Conservation (phyloP, 2,797 vertebrate genomes). For the Tamandua tetradactyla region DNA sequence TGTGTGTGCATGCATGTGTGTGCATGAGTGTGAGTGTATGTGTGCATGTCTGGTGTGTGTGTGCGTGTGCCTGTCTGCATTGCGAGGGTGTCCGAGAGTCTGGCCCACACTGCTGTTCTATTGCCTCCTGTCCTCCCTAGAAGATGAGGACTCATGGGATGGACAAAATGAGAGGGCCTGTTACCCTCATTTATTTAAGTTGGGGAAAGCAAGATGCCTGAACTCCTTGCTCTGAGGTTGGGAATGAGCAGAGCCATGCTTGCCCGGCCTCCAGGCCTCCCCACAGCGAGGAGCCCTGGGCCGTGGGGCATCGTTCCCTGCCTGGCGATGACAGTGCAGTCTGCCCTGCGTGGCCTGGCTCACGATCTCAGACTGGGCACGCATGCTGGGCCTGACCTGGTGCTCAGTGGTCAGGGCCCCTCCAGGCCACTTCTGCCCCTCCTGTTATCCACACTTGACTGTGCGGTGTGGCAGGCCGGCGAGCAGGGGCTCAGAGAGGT, state of each 20-base stretch:
- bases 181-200: constrained; percentile 68
- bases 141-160: constrained; percentile 52
- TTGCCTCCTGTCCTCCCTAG: constrained; percentile 63
- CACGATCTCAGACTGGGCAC: not conserved
- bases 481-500: constrained; percentile 1
- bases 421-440: not conserved
- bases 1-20: constrained; percentile 27
- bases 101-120: constrained; percentile 55
- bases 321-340: not conserved
- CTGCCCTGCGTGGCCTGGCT: constrained; percentile 22
- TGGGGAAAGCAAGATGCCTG: not conserved
- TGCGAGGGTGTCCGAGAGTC: not conserved
- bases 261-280: not conserved
- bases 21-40: not conserved
- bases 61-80: constrained; percentile 17
- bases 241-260: constrained; percentile 33
- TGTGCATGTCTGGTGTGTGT: not conserved
- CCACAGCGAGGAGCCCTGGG: not conserved
- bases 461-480: not conserved
- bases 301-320: not conserved
- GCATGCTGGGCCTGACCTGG: not conserved
- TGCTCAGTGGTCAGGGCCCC: constrained; percentile 45
- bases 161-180: not conserved
- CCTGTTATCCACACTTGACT: not conserved
- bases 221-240: not conserved